These are phyloP conservation scores for Cyprinodon brontotheroides DNA, from an alignment of 2,113 vertebrate species.

Conservation along the genomic window DNA sequence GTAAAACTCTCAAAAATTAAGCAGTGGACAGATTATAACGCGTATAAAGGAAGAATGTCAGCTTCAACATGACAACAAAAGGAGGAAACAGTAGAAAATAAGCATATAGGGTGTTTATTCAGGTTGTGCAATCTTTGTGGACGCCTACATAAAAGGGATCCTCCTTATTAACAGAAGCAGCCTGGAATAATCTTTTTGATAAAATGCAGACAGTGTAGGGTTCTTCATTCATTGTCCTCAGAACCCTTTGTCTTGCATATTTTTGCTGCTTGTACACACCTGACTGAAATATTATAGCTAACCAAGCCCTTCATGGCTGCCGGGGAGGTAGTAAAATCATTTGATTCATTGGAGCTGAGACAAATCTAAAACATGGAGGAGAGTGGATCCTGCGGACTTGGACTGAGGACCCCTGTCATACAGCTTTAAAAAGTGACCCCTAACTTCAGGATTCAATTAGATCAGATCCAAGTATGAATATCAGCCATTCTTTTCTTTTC, in stretches of 20 bases:
- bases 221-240: too few relatives aligned
- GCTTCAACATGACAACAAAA: neutral
- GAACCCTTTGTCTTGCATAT: too few relatives aligned
- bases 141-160: neutral
- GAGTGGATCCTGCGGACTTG: too few relatives aligned
- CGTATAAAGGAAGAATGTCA: neutral
- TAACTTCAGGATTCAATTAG: neutral
- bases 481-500: neutral
- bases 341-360: too few relatives aligned
- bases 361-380: too few relatives aligned
- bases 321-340: too few relatives aligned
- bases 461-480: neutral
- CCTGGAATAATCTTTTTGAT: neutral
- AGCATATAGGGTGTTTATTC: neutral
- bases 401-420: too few relatives aligned
- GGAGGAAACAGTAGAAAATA: neutral
- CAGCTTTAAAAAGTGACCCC: neutral
- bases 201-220: neutral
- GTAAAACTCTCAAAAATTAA: neutral
- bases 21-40: neutral
- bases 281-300: too few relatives aligned
- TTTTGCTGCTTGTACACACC: too few relatives aligned
- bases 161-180: neutral
- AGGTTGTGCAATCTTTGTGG: neutral
- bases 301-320: too few relatives aligned